Percentiles rank a stretch among this genome's conserved stretches.
phyloP scores from a whole-genome alignment of 2,797 vertebrate species.

The Sardinella longiceps region DNA sequence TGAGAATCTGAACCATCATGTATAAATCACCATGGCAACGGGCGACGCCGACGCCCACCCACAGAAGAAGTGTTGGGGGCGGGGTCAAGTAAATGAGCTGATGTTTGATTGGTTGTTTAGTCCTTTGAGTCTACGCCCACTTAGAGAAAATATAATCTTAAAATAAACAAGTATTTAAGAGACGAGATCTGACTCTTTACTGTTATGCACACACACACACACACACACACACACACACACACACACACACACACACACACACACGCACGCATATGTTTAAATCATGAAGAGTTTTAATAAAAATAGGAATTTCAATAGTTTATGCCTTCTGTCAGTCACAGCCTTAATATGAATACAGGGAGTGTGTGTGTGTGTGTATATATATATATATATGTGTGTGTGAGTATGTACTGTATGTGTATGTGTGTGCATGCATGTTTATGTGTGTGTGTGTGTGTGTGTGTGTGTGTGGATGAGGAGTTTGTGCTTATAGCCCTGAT shows the following conservation, averaged over 20 bases:
- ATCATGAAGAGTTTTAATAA: not conserved
- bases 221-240: not conserved
- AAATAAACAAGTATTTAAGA: conserved; percentile 79
- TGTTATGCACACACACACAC: not conserved
- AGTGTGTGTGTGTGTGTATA: too few relatives aligned
- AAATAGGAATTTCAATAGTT: not conserved
- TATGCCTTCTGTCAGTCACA: not conserved
- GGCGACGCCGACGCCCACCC: too few relatives aligned
- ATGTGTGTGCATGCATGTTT: too few relatives aligned
- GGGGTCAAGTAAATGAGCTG: too few relatives aligned
- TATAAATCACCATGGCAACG: conserved; percentile 18
- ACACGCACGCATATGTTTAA: not conserved
- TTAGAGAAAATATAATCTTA: conserved; percentile 70
- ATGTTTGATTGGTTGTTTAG: too few relatives aligned
- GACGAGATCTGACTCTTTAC: too few relatives aligned
- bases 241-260: not conserved
- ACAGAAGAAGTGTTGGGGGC: too few relatives aligned
- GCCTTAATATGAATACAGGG: not conserved
- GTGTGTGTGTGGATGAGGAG: not conserved
- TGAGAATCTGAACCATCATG: not conserved
- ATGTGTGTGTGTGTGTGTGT: too few relatives aligned
- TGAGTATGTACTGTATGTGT: too few relatives aligned
- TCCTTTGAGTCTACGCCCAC: too few relatives aligned
- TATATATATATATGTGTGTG: too few relatives aligned
- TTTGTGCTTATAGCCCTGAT: not conserved